Evolutionary conservation across 2,113 vertebrate species (phyloP), one percentile per base, ranked within the genome.

Genomic region (Lasiurus borealis): DNA sequence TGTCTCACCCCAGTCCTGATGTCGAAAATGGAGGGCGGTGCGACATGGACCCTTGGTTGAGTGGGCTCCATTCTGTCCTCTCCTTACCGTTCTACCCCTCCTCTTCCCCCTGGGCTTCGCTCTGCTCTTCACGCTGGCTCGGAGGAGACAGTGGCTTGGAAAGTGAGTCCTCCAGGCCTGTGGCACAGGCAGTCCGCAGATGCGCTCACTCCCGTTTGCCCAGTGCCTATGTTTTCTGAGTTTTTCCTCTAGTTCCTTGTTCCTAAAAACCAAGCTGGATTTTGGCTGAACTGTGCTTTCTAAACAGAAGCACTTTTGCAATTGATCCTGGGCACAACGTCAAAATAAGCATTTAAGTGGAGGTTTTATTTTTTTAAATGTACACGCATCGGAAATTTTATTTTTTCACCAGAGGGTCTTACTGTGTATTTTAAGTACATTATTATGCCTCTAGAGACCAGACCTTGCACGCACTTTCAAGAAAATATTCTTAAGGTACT

Each of bases 261-360:
- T 97, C 96, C 91, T 97, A 71, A 97, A 97, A 97, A 97, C 93
- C 68, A 82, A 95, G 89, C 73, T 96, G 94, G 85, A 91, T 97
- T 97, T 97, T 97, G 96, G 97, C 98, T 92, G 94, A 97, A 90
- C 92, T 88, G 52, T 85, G 88, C 88, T 97, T 95, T 96, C 96
- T 94, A 27, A 96, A 97, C 97, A 98, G 98, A 97, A 98, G 95
- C 90, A 50, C 91, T 98, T 98, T 96, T 96, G 95, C 97, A 96
- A 68, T 96, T 71, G 97, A 76, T 97, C 92, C 77, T 97, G 97
- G 97, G 97, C 98, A 97, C 9, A 1, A 94, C 89, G 97, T 98
- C 98, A 98, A 98, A 98, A 90, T 95, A 98, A 98, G 98, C 97
- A 95, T 95, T 97, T 85, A 97, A 97, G 95, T 96, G 96, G 97